Conservation (phyloP, 2,797 vertebrate genomes). For the Lophius americanus region DNA sequence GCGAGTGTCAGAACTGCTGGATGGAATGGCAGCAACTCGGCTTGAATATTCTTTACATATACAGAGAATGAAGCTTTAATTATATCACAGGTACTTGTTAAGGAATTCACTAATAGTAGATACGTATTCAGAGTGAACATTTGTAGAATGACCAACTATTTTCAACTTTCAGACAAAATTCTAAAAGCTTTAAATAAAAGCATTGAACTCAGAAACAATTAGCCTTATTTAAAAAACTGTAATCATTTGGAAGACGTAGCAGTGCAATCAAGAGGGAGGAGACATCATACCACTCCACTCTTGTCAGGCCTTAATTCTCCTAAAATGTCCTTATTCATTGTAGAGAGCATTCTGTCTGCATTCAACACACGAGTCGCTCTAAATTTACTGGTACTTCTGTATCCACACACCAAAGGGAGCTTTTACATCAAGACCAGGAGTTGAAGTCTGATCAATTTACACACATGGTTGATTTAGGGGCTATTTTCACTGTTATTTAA, state of each 20-base stretch:
- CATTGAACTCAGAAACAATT: slow-evolving; percentile 10
- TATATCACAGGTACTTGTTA: slow-evolving; percentile 42
- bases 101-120: slow-evolving; percentile 39
- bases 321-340: slow-evolving; percentile 15
- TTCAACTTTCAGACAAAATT: slow-evolving; percentile 22
- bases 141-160: not conserved
- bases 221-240: no score
- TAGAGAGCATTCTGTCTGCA: slow-evolving; percentile 14
- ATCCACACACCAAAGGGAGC: slow-evolving; percentile 1
- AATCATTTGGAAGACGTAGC: not conserved
- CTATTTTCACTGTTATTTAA: slow-evolving; percentile 54
- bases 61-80: slow-evolving; percentile 49
- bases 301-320: slow-evolving; percentile 4
- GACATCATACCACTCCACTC: slow-evolving; percentile 11
- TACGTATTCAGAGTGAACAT: not conserved
- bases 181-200: slow-evolving; percentile 16
- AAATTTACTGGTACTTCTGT: slow-evolving; percentile 27
- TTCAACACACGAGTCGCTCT: slow-evolving; percentile 29
- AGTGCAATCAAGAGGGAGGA: slow-evolving; percentile 37
- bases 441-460: not conserved
- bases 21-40: slow-evolving; percentile 50
- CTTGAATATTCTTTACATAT: slow-evolving; percentile 42
- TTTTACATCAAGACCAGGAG: slow-evolving; percentile 16
- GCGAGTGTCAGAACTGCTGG: slow-evolving; percentile 59
- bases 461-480: slow-evolving; percentile 11